phyloP scores from a whole-genome alignment of 2,113 vertebrate genomes.

The Oreochromis tanganicae region DNA sequence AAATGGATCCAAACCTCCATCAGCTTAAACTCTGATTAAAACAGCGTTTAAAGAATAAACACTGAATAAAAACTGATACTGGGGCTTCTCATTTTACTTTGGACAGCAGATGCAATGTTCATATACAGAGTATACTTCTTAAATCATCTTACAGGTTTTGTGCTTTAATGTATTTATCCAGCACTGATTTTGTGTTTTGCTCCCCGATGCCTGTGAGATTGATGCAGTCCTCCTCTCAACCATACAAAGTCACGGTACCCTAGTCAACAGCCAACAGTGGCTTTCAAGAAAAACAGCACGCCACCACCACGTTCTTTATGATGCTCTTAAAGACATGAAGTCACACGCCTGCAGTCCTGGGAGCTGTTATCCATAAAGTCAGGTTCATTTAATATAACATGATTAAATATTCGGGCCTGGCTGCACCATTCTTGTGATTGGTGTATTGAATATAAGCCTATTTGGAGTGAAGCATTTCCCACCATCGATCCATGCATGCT shows the following conservation, averaged over 20 bases:
- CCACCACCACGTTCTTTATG: background rate
- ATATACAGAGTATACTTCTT: background rate
- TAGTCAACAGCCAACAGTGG: background rate
- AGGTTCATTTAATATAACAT: background rate
- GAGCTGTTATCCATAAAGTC: background rate
- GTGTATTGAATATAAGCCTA: background rate
- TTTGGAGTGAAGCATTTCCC: background rate
- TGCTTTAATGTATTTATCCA: background rate
- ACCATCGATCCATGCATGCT: background rate
- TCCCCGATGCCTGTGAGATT: background rate
- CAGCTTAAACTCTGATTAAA: background rate
- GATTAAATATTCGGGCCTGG: background rate
- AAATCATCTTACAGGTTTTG: background rate
- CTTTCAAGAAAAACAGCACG: background rate
- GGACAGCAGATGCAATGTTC: background rate
- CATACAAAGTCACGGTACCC: fast-evolving
- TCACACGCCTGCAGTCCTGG: background rate
- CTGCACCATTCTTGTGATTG: background rate
- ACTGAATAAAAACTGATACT: background rate
- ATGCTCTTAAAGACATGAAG: background rate
- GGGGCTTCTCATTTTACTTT: background rate
- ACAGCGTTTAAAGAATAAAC: background rate
- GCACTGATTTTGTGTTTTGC: background rate
- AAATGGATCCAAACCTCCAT: fast-evolving
- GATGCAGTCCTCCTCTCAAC: background rate